These are phyloP conservation scores for Maconellicoccus hirsutus DNA, from an alignment of 1,140 invertebrate species.

Conservation along the genomic window DNA sequence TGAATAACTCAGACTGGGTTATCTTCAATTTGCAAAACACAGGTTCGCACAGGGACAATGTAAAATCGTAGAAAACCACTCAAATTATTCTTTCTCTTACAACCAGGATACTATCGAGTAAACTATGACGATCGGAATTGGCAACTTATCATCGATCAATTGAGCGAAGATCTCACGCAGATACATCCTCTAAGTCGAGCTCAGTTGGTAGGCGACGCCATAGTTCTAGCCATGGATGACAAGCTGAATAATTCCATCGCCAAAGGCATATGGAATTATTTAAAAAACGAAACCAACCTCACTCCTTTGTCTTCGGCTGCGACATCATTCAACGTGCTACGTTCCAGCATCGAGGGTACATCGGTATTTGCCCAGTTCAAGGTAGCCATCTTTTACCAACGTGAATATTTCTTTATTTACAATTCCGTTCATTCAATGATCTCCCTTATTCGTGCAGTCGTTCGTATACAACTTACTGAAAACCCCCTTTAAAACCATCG, in stretches of 20 bases:
- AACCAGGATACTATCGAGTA: slow-evolving; percentile 52
- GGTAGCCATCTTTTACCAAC: too few relatives aligned
- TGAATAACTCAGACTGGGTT: too few relatives aligned
- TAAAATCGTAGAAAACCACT: neutral
- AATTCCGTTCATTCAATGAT: too few relatives aligned
- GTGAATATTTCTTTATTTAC: too few relatives aligned
- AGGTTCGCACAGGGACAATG: too few relatives aligned
- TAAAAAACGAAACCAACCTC: slow-evolving; percentile 40
- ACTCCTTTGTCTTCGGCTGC: slow-evolving; percentile 41
- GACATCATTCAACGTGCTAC: slow-evolving; percentile 33
- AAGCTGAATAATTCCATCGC: slow-evolving; percentile 51
- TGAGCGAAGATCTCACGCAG: slow-evolving; percentile 33
- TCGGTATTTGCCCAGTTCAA: too few relatives aligned
- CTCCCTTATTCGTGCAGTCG: too few relatives aligned
- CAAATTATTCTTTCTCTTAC: too few relatives aligned
- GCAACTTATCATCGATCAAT: slow-evolving; percentile 40
- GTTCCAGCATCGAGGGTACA: too few relatives aligned
- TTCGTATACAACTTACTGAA: too few relatives aligned
- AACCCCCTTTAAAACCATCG: too few relatives aligned
- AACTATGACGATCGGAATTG: slow-evolving; percentile 61
- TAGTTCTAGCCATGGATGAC: slow-evolving; percentile 64
- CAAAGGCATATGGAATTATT: slow-evolving; percentile 51
- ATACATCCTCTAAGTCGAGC: slow-evolving; percentile 61
- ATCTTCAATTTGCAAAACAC: too few relatives aligned
- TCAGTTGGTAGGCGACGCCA: slow-evolving; percentile 75